Evolutionary conservation across 2,888 invertebrate species (phyloP).

Genomic region (Lasioglossum figueresi): DNA sequence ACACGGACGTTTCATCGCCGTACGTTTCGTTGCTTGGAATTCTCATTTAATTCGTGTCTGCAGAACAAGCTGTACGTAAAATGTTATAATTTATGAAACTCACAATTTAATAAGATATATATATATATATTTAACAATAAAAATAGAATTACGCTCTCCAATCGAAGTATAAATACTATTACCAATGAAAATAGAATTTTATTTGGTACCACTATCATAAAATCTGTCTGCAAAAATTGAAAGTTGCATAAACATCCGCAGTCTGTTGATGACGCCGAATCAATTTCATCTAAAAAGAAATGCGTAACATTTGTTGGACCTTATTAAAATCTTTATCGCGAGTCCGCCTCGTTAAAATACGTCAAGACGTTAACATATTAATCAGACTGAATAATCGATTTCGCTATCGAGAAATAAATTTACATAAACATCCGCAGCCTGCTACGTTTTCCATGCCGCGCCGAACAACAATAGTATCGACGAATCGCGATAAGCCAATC

Average conservation of each 20-base stretch:
- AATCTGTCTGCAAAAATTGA: too few species aligned
- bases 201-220: too few species aligned
- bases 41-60: background rate
- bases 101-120: background rate
- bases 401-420: background rate
- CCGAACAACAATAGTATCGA: background rate
- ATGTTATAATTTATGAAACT: background rate
- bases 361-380: background rate
- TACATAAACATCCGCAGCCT: background rate
- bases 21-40: constrained; percentile 10
- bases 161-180: too few species aligned
- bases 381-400: background rate
- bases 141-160: background rate
- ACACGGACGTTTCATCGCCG: constrained; percentile 30
- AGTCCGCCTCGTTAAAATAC: too few species aligned
- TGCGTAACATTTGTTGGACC: too few species aligned
- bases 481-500: background rate
- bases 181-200: too few species aligned
- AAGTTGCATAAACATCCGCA: too few species aligned
- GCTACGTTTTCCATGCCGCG: background rate
- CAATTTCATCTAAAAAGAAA: too few species aligned
- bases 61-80: background rate
- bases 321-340: too few species aligned
- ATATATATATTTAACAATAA: background rate
- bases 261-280: too few species aligned